Conservation (phyloP, 2,113 vertebrate genomes). For the Nycticorax nycticorax region DNA sequence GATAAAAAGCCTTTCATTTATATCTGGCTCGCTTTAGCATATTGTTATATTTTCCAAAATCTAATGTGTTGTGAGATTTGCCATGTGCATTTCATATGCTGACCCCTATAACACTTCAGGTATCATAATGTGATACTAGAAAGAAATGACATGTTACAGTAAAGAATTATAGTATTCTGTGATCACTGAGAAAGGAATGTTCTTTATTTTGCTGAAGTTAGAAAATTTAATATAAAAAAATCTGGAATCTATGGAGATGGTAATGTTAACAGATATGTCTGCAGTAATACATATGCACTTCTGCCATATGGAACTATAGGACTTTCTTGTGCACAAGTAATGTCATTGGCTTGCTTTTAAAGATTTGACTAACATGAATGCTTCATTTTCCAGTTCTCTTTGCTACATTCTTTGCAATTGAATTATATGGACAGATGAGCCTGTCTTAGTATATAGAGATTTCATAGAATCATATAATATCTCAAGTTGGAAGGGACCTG, state of each 20-base stretch:
- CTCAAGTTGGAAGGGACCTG: background rate
- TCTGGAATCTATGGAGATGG: background rate
- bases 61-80: background rate
- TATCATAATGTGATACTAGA: background rate
- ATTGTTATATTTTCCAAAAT: background rate
- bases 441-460: background rate
- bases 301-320: background rate
- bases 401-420: background rate
- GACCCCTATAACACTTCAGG: background rate
- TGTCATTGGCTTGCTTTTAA: background rate
- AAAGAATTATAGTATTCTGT: background rate
- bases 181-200: background rate
- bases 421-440: background rate
- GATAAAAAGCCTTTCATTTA: background rate
- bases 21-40: background rate
- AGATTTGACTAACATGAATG: background rate
- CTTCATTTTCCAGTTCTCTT: background rate
- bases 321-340: background rate
- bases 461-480: background rate
- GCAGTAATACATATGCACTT: too few relatives aligned
- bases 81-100: accelerated
- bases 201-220: background rate
- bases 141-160: background rate
- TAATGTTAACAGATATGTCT: background rate
- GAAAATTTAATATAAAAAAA: background rate